Evolutionary conservation across 2,113 vertebrate genomes (phyloP).

Genomic region (Phylloscopus trochilus): DNA sequence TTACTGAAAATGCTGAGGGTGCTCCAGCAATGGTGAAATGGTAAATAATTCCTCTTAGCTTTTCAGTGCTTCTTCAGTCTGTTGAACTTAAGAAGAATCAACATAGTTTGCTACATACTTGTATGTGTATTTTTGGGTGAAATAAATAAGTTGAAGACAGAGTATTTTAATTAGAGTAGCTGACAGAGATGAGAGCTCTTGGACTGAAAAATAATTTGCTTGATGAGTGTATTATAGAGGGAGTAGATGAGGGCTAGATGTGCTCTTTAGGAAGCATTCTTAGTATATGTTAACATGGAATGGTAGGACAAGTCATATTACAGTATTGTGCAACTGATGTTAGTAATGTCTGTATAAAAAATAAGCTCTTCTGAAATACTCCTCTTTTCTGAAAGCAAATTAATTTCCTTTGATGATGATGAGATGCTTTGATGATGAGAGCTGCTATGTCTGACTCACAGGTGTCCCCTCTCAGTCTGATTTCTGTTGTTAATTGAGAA

Average conservation of each 20-base stretch:
- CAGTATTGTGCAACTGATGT: background rate
- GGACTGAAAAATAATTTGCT: background rate
- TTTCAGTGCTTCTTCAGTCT: background rate
- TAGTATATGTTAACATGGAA: background rate
- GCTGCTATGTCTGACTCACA: background rate
- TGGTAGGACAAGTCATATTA: background rate
- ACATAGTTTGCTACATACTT: background rate
- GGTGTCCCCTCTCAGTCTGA: background rate
- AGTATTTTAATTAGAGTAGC: background rate
- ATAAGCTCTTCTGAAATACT: constrained; percentile 13
- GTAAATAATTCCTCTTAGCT: background rate
- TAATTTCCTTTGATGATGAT: background rate
- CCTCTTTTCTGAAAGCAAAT: constrained; percentile 40
- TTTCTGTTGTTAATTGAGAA: constrained; percentile 36
- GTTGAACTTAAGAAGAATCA: background rate
- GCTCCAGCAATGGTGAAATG: background rate
- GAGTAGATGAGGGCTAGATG: background rate
- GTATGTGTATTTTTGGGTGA: background rate
- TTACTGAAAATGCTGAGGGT: background rate
- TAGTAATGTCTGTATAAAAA: constrained; percentile 12
- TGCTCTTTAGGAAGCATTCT: background rate
- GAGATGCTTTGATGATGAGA: background rate
- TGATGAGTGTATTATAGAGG: background rate
- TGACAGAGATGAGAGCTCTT: background rate
- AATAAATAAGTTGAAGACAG: background rate